A percentile compares a stretch with the other conserved stretches of the same genome.
Evolutionary conservation across 1,140 invertebrate genomes (phyloP).

Genomic region (Homarus americanus): DNA sequence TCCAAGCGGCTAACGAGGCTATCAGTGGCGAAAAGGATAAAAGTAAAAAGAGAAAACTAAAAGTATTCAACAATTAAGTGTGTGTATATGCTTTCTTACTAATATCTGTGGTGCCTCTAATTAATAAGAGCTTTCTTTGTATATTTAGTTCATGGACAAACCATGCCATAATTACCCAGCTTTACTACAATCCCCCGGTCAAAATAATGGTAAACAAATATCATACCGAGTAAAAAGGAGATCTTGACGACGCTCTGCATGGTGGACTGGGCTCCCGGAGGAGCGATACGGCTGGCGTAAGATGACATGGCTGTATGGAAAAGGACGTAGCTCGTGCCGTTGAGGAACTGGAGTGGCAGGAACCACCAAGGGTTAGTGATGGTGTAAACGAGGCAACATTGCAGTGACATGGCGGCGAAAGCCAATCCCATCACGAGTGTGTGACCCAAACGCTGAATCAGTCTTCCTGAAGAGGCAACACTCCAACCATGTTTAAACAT

Average conservation of each 20-base stretch:
- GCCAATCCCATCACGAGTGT: conserved; percentile 89
- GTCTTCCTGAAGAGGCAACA: no score
- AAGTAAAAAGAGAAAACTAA: no score
- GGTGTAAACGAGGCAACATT: conserved; percentile 90
- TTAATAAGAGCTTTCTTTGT: no score
- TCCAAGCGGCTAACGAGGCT: no score
- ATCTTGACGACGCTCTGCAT: conserved; percentile 81
- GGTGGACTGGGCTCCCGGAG: conserved; percentile 90
- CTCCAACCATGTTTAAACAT: no score
- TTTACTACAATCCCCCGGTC: no score
- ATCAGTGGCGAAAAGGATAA: no score
- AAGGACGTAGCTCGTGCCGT: conserved; percentile 92
- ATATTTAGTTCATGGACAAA: neutral
- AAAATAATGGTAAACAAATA: no score
- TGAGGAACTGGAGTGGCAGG: conserved; percentile 89
- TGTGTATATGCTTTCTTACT: no score
- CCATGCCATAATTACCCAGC: neutral
- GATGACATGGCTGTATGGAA: conserved; percentile 92
- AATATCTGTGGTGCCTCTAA: no score
- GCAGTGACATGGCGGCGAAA: conserved; percentile 84
- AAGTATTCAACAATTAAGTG: no score
- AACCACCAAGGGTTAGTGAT: conserved; percentile 89
- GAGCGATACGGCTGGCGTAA: conserved; percentile 90
- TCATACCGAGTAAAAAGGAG: conserved; percentile 45
- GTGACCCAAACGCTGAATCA: conserved; percentile 90